Base-by-base conservation (phyloP, 2,888 invertebrate genomes). In the Cheilosia urbana region DNA sequence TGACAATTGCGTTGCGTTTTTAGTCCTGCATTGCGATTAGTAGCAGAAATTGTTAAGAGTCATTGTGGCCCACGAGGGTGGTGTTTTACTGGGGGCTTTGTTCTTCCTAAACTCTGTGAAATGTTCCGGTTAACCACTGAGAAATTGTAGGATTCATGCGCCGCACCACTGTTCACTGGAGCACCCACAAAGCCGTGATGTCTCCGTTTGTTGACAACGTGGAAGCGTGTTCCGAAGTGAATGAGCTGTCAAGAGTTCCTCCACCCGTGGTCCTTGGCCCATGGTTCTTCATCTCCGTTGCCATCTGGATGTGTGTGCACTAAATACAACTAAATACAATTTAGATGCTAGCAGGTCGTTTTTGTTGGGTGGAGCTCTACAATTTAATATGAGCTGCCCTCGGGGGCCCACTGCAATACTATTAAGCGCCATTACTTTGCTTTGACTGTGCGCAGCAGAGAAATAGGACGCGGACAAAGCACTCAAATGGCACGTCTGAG, bases 51-150 rank as follows among this genome's bases (percentile, higher is more conserved):
- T 62, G 72, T 77, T 73, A 75, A 45, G 63, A 79, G 78, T 27
- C 30, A 42, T 68, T 68, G 53, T 53, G 27, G 83, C 58, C 19
- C 69, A 69, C 66, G 45, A 76, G 45, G 72, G 77, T 62, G 72
- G 73, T 65, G 73, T 73, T 85, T 85, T 72, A 81, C 85, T 85
- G 81, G 73, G 73, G 40, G 82, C 82, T 78, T 87, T 77, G 77
- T 78, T 69, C 58, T 82, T 13, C 53, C 57, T 60, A 66, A 66
- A 78, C 78, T 73, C 73, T 73, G 72, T 53, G 69, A 77, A 73
- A 87, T 69, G 58, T 78, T 78, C 42, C 73, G 82, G 87, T 82
- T 87, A 87, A 82, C 87, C 82, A 55, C 82, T 78, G 73, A 65
- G 87, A 71, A 72, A 68, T 68, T 71, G 27, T 62, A 53, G 75